A percentile compares a stretch with the other conserved stretches of the same genome.
Conservation (phyloP, 2,888 invertebrate species). For the Rhimphoctona megacephalus region DNA sequence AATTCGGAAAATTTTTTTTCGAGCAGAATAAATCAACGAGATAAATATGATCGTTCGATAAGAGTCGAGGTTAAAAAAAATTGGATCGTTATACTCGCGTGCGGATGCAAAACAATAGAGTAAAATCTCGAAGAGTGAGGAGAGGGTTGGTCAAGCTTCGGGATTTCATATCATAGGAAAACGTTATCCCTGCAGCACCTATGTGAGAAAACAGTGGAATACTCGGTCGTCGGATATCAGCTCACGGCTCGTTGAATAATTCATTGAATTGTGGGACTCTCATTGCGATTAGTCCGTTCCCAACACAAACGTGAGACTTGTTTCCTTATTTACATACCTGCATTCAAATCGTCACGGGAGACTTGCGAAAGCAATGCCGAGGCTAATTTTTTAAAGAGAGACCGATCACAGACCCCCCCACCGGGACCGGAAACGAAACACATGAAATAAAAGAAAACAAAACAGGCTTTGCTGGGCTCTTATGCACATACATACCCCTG, state of each 20-base stretch:
- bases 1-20: background rate
- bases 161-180: constrained; percentile 72
- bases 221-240: constrained; percentile 73
- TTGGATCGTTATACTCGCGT: background rate
- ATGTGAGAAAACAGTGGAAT: constrained; percentile 62
- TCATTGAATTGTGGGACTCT: constrained; percentile 72
- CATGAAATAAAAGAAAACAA: background rate
- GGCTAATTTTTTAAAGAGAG: constrained; percentile 17
- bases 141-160: constrained; percentile 15
- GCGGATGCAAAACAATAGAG: constrained; percentile 51
- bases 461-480: constrained; percentile 31
- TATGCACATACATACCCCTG: background rate
- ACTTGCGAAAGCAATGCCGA: constrained; percentile 61
- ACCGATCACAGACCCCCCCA: constrained; percentile 35
- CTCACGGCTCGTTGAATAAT: constrained; percentile 75
- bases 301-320: constrained; percentile 33
- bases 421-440: constrained; percentile 57
- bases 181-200: constrained; percentile 40
- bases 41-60: background rate
- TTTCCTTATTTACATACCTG: constrained; percentile 72
- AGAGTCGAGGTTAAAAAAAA: background rate
- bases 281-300: constrained; percentile 61
- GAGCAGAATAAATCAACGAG: background rate
- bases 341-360: constrained; percentile 72
- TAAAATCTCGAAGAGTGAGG: constrained; percentile 36